Base-by-base conservation (phyloP, 2,113 vertebrate genomes). In the Cyprinus carpio region DNA sequence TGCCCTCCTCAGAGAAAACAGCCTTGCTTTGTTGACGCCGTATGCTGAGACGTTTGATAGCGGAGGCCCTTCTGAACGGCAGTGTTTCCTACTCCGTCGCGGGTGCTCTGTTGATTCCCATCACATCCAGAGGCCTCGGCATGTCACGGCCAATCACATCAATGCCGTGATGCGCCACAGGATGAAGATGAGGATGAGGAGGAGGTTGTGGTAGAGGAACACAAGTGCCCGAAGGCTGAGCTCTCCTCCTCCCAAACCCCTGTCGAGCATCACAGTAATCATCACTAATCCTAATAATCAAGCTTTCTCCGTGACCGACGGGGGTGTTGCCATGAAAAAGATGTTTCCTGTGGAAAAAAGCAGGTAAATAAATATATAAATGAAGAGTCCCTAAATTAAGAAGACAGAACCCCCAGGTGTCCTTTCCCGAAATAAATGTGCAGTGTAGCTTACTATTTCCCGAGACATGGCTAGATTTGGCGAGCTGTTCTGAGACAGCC, bases 281-380 rank as follows among this genome's bases (percentile, higher is more conserved):
- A 91, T 88, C 90, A 90, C 91, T 92, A 90, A 91, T 91, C 85
- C 89, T 91, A 91, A 92, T 92, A 90, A 90, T 82, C 78, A 72
- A 87, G 85, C 84, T 56, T 49, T 29, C 43, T 11, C 81, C 12
- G 13, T 74, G 78, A 86, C 65, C 67, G 64, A 60, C 56, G 25
- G 77, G 64, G 62, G 86, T 7, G n/a, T 6, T 27, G 37, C 51
- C 84, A 86, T 90, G 88, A 92, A 90, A 91, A 90, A 91, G 89
- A 90, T 88, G 86, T 84, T 89, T 88, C 75, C 88, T 77, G 87
- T 86, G 72, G 88, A 92, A 88, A 85, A 89, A 85, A 25, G 81
- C 90, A 92, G 49, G 75, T 89, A 92, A 92, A 92, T 92, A 92
- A 92, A 92, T 64, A 84, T 31, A 84, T 76, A 84, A 75, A 51